A percentile compares a stretch with the other conserved stretches of the same genome.
phyloP scores from a whole-genome alignment of 2,888 invertebrate genomes.

The Monoplex corrugatus region DNA sequence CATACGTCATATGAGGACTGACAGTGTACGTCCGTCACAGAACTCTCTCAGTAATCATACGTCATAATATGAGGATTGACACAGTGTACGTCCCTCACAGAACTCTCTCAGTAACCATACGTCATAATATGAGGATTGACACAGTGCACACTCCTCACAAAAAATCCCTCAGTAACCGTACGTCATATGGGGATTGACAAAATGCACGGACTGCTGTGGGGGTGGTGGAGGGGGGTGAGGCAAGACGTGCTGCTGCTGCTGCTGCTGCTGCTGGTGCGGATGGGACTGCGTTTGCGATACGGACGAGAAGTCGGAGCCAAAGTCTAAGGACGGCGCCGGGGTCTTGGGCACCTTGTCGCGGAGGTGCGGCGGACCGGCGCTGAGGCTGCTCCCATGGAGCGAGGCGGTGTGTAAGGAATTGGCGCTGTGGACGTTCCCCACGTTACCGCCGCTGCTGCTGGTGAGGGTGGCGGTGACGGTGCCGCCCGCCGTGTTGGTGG shows the following conservation, averaged over 20 bases:
- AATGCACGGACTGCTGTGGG: slow-evolving; percentile 48
- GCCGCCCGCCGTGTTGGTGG: slow-evolving; percentile 45
- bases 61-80: too few species aligned
- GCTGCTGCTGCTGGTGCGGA: slow-evolving; percentile 58
- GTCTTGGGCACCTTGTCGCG: slow-evolving; percentile 70
- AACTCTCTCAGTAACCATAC: not conserved
- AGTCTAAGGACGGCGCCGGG: slow-evolving; percentile 69
- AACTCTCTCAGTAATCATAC: too few species aligned
- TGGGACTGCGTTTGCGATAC: slow-evolving; percentile 73
- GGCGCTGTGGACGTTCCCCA: slow-evolving; percentile 52
- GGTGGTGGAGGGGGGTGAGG: slow-evolving; percentile 37
- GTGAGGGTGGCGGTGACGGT: slow-evolving; percentile 48
- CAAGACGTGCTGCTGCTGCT: slow-evolving; percentile 43
- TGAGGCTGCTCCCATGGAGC: slow-evolving; percentile 58
- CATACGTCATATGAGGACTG: too few species aligned
- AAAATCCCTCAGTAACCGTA: slow-evolving; percentile 32
- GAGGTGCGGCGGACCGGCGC: slow-evolving; percentile 58
- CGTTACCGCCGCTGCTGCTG: slow-evolving; percentile 48
- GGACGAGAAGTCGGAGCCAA: slow-evolving; percentile 76
- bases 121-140: not conserved
- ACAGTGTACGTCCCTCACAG: too few species aligned
- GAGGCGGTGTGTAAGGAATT: slow-evolving; percentile 44
- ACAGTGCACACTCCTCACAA: too few species aligned
- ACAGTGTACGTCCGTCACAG: too few species aligned
- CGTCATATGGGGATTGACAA: slow-evolving; percentile 19